Conservation (phyloP, 2,797 vertebrate species). For the Tokudaia tokunoshimensis region DNA sequence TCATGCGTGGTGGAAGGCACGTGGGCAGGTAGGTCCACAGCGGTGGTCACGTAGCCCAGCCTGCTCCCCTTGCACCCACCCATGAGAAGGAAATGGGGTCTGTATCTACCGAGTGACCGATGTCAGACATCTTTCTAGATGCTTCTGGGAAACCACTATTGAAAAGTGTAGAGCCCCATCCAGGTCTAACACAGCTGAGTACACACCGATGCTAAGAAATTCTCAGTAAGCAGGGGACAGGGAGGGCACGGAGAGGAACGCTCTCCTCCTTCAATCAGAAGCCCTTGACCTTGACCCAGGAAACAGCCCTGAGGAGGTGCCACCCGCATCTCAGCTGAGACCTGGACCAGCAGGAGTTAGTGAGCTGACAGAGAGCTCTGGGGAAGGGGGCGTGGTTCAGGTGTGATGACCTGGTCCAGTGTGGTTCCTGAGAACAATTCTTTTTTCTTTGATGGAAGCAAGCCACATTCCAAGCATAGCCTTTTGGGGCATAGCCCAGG, state of each 20-base stretch:
- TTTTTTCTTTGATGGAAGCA: neutral
- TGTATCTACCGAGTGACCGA: neutral
- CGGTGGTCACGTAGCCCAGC: too few species aligned
- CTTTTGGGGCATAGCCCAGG: neutral
- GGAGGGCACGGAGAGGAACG: too few species aligned
- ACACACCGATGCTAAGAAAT: neutral
- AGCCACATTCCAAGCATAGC: neutral
- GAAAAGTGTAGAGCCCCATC: neutral
- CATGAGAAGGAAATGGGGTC: neutral
- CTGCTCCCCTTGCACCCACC: neutral
- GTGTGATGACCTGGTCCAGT: neutral
- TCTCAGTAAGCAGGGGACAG: too few species aligned
- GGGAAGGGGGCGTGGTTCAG: neutral
- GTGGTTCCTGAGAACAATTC: neutral
- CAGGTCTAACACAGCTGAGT: neutral
- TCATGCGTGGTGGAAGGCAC: neutral
- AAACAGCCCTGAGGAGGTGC: too few species aligned
- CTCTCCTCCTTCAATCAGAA: too few species aligned
- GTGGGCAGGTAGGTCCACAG: neutral
- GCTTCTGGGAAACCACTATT: neutral
- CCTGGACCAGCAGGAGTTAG: too few species aligned
- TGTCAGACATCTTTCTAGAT: neutral
- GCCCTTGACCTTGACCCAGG: too few species aligned
- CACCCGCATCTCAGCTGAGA: too few species aligned
- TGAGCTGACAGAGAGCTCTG: too few species aligned